phyloP scores from a whole-genome alignment of 2,888 invertebrate species.

The Lobophora halterata region DNA sequence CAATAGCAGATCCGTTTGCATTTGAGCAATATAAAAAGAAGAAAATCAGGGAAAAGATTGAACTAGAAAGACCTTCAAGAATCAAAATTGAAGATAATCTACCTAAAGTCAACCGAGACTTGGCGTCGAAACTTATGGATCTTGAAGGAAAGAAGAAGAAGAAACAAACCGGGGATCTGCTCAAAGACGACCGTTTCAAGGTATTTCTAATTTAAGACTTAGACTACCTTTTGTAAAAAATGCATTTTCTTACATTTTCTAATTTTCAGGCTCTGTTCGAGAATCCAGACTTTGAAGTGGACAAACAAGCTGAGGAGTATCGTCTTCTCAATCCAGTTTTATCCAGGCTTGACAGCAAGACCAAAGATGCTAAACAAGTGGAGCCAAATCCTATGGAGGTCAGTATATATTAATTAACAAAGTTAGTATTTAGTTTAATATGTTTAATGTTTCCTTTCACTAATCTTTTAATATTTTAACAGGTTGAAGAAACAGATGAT shows the following conservation, averaged over 20 bases:
- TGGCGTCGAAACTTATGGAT: constrained; percentile 92
- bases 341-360: constrained; percentile 88
- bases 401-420: constrained; percentile 18
- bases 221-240: background rate
- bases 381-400: constrained; percentile 71
- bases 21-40: constrained; percentile 95
- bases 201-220: constrained; percentile 34
- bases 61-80: constrained; percentile 89
- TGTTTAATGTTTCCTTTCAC: constrained; percentile 1
- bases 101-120: constrained; percentile 93
- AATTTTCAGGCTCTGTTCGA: constrained; percentile 86
- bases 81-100: constrained; percentile 88
- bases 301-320: constrained; percentile 92
- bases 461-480: constrained; percentile 3
- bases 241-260: background rate
- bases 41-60: constrained; percentile 94
- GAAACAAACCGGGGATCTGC: constrained; percentile 82
- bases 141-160: constrained; percentile 80
- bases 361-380: constrained; percentile 78
- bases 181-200: constrained; percentile 94
- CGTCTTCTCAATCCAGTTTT: constrained; percentile 93
- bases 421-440: constrained; percentile 2
- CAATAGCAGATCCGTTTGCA: constrained; percentile 95
- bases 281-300: constrained; percentile 95
- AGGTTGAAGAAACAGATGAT: constrained; percentile 62